These are phyloP conservation scores for Dynastes hyllus DNA, from an alignment of 2,888 invertebrate genomes.

Conservation along the genomic window DNA sequence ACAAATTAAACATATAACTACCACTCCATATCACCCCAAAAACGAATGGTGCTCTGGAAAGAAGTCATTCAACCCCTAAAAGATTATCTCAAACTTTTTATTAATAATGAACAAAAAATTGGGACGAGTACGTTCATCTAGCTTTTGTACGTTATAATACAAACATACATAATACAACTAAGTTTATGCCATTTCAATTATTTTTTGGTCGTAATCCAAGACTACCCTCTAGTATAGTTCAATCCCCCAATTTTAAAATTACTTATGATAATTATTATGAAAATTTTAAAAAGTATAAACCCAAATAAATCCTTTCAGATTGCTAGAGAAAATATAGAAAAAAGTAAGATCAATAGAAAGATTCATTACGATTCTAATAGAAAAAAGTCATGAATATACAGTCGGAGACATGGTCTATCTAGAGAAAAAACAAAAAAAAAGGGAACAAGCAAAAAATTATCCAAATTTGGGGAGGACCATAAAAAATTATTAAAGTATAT, in stretches of 20 bases:
- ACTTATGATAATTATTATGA: slow-evolving; percentile 55
- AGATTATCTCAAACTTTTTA: slow-evolving; percentile 62
- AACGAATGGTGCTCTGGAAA: slow-evolving; percentile 62
- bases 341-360: slow-evolving; percentile 56
- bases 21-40: slow-evolving; percentile 62
- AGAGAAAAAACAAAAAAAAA: slow-evolving; percentile 15
- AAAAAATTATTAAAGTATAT: neutral
- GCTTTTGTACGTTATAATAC: slow-evolving; percentile 61
- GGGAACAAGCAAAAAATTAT: slow-evolving; percentile 29
- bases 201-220: slow-evolving; percentile 56
- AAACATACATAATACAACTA: slow-evolving; percentile 57
- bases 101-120: slow-evolving; percentile 61
- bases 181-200: slow-evolving; percentile 58
- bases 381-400: neutral
- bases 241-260: slow-evolving; percentile 58
- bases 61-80: slow-evolving; percentile 62
- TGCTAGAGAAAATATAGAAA: slow-evolving; percentile 56
- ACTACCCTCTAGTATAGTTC: slow-evolving; percentile 55
- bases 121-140: slow-evolving; percentile 62
- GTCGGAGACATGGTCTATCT: slow-evolving; percentile 34
- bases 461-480: slow-evolving; percentile 35
- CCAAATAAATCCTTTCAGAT: slow-evolving; percentile 56
- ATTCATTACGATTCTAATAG: slow-evolving; percentile 13
- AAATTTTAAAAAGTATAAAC: slow-evolving; percentile 55
- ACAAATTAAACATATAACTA: slow-evolving; percentile 60